Base-by-base conservation (phyloP, 2,888 invertebrate species). In the Steinernema hermaphroditum region DNA sequence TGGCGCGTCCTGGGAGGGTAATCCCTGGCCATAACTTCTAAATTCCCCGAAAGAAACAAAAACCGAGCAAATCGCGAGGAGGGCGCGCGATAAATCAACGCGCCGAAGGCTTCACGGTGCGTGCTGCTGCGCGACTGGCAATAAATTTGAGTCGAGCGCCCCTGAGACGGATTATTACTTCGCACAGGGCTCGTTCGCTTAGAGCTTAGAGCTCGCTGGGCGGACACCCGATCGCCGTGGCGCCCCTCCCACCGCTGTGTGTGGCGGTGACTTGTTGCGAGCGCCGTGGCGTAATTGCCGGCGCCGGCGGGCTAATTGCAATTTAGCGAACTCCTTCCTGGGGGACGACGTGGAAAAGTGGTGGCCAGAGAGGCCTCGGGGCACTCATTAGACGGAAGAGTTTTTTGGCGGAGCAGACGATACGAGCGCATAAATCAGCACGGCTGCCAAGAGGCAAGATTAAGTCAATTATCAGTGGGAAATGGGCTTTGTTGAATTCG, bases 141-240 rank as follows among this genome's bases (percentile, higher is more conserved):
- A 54, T 54, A 54, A 54, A 54, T 54, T 49, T 54, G 54, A 4
- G 54, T 9, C 54, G 6, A 24, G 54, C 27, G 54, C 54, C 27
- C 22, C 54, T 54, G 54, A 54, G 54, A 54, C 54, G 54, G 54
- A 54, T 54, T 54, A 54, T 54, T 54, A 54, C 54, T 54, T 27
- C 27, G 37, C n/a, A 49, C 19, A n/a, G 49, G 49, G 12, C 9
- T 49, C 49, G 49, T 9, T n/a, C n/a, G n/a, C 49, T 12, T 19
- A 19, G 49, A n/a, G 49, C 49, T 49, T 49, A 49, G 37, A 27
- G 54, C 54, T 4, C 46, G 46, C 4, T 2, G 22, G 46, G 16
- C 46, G 4, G 46, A 46, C 4, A 37, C 6, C 37, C 37, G 37
- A 37, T 4, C 37, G 6, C 37, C 37, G 37, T 37, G 37, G 6